Conservation (phyloP, 2,113 vertebrate species). For the Beaufortia kweichowensis region DNA sequence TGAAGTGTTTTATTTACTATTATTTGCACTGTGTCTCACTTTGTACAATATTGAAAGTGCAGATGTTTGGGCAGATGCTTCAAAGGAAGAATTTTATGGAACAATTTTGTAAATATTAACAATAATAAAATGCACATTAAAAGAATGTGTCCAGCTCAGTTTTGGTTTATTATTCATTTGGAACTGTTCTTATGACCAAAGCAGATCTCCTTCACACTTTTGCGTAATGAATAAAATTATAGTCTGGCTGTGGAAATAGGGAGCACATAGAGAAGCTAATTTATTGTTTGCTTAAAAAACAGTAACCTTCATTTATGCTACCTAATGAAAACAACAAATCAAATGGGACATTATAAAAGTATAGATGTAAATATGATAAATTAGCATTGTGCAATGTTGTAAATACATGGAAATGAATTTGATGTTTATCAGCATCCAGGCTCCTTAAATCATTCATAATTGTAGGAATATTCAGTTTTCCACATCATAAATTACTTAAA, state of each 20-base stretch:
- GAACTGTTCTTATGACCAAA: slow-evolving; percentile 9
- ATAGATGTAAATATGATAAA: neutral
- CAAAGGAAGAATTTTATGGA: neutral
- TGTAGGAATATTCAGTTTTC: neutral
- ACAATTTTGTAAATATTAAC: neutral
- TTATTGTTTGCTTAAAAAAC: slow-evolving; percentile 16
- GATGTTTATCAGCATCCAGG: neutral
- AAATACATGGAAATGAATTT: slow-evolving; percentile 11
- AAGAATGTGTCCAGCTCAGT: neutral
- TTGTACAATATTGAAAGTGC: neutral
- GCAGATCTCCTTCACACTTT: neutral
- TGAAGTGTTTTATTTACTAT: slow-evolving; percentile 2
- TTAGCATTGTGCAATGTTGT: neutral
- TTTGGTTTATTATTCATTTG: slow-evolving; percentile 13
- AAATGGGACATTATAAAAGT: slow-evolving; percentile 1
- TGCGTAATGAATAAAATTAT: slow-evolving; percentile 20
- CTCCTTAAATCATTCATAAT: neutral
- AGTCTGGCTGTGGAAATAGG: slow-evolving; percentile 25
- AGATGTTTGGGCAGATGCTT: neutral
- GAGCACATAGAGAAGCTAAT: neutral
- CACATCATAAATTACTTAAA: neutral
- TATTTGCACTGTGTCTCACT: neutral
- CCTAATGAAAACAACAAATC: slow-evolving; percentile 35
- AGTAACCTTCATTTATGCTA: slow-evolving; percentile 13
- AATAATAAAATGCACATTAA: neutral